A percentile compares a stretch with the other conserved stretches of the same genome.
Conservation (phyloP, 2,888 invertebrate genomes). For the Marasmarcha lunaedactyla region DNA sequence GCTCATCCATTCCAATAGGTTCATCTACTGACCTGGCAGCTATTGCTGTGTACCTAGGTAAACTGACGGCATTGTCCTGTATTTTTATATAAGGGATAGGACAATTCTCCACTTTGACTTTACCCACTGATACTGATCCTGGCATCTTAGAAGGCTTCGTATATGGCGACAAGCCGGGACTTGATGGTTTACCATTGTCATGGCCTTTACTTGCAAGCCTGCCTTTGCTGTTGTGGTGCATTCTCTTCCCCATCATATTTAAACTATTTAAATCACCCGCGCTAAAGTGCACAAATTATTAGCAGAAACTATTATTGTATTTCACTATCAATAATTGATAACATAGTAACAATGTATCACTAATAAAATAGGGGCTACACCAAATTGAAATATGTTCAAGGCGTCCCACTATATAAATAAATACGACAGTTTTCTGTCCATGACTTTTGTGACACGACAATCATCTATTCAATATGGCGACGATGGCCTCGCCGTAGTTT, state of each 20-base stretch:
- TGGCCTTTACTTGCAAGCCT: conserved; percentile 61
- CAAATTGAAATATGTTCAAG: too few species aligned
- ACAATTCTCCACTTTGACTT: conserved; percentile 52
- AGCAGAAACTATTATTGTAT: too few species aligned
- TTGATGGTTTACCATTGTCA: conserved; percentile 60
- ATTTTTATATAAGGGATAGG: conserved; percentile 76
- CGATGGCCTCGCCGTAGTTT: too few species aligned
- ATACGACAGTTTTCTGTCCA: too few species aligned
- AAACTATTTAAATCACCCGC: conserved; percentile 44
- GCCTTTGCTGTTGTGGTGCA: conserved; percentile 63
- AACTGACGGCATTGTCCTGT: conserved; percentile 74
- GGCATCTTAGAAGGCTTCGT: conserved; percentile 60
- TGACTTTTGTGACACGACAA: too few species aligned
- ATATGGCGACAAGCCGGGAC: conserved; percentile 59
- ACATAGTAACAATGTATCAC: too few species aligned
- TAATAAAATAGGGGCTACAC: too few species aligned
- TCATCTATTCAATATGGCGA: too few species aligned
- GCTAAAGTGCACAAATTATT: too few species aligned
- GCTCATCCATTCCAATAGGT: conserved; percentile 87
- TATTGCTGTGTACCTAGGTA: conserved; percentile 77
- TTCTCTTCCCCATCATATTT: conserved; percentile 61
- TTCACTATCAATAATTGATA: too few species aligned
- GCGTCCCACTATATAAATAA: too few species aligned
- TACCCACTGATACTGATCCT: conserved; percentile 45
- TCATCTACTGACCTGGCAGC: conserved; percentile 78